A percentile compares a stretch with the other conserved stretches of the same genome.
These are phyloP conservation scores for Cranoglanis bouderius DNA, from an alignment of 2,113 vertebrate genomes.

Conservation along the genomic window DNA sequence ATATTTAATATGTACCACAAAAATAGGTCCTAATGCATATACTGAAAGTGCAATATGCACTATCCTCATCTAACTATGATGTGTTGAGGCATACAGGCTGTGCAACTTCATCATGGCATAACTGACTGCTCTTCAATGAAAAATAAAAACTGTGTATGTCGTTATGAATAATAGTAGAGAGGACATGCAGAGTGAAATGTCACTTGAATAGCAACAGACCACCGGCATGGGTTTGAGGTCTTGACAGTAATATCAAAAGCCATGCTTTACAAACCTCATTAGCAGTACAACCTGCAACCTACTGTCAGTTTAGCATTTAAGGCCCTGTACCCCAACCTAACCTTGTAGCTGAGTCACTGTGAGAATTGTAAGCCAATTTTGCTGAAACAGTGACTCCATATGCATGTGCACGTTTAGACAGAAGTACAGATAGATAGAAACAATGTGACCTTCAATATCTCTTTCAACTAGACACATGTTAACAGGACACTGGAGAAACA, in stretches of 20 bases:
- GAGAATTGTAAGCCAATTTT: background rate
- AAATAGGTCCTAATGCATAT: background rate
- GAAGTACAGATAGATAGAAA: background rate
- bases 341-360: constrained; percentile 43
- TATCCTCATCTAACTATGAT: background rate
- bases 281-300: background rate
- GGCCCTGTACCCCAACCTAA: background rate
- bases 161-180: constrained; percentile 25
- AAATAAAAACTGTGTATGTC: constrained; percentile 1
- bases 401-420: background rate
- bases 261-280: constrained; percentile 29
- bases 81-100: background rate
- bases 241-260: constrained; percentile 46
- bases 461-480: background rate
- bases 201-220: constrained; percentile 29
- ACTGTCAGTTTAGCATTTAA: constrained; percentile 27
- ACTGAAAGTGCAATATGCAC: background rate
- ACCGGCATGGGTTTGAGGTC: constrained; percentile 13
- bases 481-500: background rate
- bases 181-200: constrained; percentile 32
- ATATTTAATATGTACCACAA: background rate
- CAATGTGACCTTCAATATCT: background rate
- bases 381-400: background rate
- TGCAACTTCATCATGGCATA: background rate
- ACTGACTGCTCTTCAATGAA: background rate